A percentile compares a stretch with the other conserved stretches of the same genome.
These are phyloP conservation scores for Pentamera pediparva DNA, from an alignment of 53 echinoderm and acorn worm genomes.

Conservation along the genomic window DNA sequence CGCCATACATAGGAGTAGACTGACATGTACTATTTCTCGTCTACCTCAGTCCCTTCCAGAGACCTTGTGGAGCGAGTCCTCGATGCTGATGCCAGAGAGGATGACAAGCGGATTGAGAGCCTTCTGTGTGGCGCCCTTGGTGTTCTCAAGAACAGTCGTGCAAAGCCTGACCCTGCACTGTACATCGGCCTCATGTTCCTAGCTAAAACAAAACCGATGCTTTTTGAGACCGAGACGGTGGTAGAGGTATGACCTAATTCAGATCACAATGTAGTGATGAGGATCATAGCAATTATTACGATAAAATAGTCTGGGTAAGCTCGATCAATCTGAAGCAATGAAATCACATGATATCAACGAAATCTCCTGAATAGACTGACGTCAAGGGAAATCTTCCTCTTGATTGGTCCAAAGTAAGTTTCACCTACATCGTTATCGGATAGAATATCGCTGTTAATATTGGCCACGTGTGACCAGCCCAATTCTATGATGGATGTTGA, in stretches of 20 bases:
- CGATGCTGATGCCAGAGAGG: constrained; percentile 80
- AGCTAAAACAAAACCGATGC: constrained; percentile 85
- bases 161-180: constrained; percentile 74
- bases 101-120: constrained; percentile 87
- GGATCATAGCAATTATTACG: too few species aligned
- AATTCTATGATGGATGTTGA: too few species aligned
- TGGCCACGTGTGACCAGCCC: too few species aligned
- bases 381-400: too few species aligned
- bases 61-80: constrained; percentile 80
- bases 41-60: constrained; percentile 57
- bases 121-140: constrained; percentile 81
- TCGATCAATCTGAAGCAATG: too few species aligned
- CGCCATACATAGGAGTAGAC: neutral
- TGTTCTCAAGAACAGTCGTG: constrained; percentile 69
- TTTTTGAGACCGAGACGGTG: constrained; percentile 83
- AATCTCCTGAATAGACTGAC: too few species aligned
- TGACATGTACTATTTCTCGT: neutral
- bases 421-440: too few species aligned
- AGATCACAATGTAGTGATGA: too few species aligned
- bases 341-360: too few species aligned
- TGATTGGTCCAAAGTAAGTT: too few species aligned
- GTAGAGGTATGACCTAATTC: constrained; percentile 67
- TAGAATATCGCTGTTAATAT: too few species aligned
- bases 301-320: too few species aligned
- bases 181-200: constrained; percentile 89